Evolutionary conservation across 2,113 vertebrate genomes (phyloP).

Genomic region (Elachura formosa): DNA sequence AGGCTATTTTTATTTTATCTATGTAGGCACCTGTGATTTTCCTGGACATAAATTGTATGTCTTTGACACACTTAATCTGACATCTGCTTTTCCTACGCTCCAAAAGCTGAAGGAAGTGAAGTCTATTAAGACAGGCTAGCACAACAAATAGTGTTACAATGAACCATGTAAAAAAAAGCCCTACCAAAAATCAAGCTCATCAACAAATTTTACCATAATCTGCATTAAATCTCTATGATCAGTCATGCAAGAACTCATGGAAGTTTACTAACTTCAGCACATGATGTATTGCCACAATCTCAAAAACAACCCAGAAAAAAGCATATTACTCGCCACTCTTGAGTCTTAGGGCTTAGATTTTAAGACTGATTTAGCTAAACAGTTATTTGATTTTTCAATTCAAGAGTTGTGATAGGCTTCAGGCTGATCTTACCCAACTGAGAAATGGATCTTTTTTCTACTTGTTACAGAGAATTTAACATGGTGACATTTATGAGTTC

Average conservation of each 20-base stretch:
- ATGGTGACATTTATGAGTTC: background rate
- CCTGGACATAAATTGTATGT: background rate
- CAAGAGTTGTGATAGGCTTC: background rate
- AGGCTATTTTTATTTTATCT: background rate
- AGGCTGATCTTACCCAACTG: background rate
- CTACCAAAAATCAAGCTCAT: background rate
- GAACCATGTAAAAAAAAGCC: background rate
- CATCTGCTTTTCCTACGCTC: background rate
- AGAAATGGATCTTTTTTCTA: background rate
- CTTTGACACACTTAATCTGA: background rate
- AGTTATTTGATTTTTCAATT: background rate
- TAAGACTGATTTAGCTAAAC: background rate
- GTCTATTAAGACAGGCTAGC: background rate
- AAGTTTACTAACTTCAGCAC: background rate
- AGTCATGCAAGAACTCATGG: background rate
- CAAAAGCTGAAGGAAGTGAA: background rate
- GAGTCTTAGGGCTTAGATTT: background rate
- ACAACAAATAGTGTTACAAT: background rate
- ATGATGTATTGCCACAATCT: background rate
- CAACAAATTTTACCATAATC: background rate
- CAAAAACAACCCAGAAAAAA: background rate
- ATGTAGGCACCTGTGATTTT: background rate
- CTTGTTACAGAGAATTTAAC: constrained; percentile 8
- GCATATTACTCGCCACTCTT: background rate
- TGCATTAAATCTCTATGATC: background rate